Evolutionary conservation across 2,888 invertebrate genomes (phyloP), one percentile per base, ranked within the genome.

Genomic region (Sphaeridia pumilis): DNA sequence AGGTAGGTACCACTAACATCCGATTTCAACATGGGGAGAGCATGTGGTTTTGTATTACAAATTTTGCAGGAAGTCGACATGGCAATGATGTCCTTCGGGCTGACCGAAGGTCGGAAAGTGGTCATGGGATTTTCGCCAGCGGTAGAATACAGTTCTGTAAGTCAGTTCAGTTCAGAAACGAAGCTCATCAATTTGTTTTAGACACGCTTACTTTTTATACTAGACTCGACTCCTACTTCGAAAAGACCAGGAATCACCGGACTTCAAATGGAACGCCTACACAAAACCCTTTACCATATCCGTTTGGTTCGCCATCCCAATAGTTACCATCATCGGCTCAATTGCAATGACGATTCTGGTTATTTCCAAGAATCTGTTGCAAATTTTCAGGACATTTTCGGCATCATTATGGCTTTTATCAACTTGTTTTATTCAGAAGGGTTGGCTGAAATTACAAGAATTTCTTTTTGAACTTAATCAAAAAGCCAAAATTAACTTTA

Each of bases 111-210:
- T 12, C 46, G 64, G 35, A 46, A 52, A 44, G 47, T 27, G n/a
- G 58, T 57, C 1, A 64, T 64, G 60, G 61, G 58, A 35, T 64
- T 60, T 54, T 59, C 60, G 20, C 61, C 64, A 22, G 59, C 64
- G 2, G 58, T 64, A 0, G 64, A 64, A 41, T 62, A 59, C 35
- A 62, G 61, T 27, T 49, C 59, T 17, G 64, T 64, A 58, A 56
- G 57, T 17, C 3, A 7, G 12, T 12, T 17, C 31, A 7, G 7
- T 31, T 10, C 7, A 38, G 38, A 14, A 20, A 17, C 38, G 12
- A 17, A 38, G 38, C 5, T 17, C n/a, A n/a, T n/a, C n/a, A n/a
- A n/a, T n/a, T n/a, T n/a, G n/a, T n/a, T n/a, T n/a, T n/a, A n/a
- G n/a, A 31, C 31, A 31, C 7, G 14, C 10, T 31, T 7, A 31